These are phyloP conservation scores for Solenopsis invicta DNA, from an alignment of 1,140 invertebrate species.

Conservation along the genomic window DNA sequence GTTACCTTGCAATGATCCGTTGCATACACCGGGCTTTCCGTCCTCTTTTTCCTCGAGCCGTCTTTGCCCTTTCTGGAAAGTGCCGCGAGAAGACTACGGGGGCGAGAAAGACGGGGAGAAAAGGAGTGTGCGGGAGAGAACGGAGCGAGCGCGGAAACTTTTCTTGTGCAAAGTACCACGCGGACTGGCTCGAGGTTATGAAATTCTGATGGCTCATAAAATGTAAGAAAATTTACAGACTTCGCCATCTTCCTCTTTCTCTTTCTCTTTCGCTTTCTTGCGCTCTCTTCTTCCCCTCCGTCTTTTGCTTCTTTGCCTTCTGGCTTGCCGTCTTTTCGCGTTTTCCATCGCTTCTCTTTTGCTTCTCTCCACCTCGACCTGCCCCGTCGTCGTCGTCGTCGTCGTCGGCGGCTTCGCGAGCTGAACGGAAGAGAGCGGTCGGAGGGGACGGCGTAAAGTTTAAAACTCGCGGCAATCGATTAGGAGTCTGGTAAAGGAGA, in stretches of 20 bases:
- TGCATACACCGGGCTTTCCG: slow-evolving; percentile 56
- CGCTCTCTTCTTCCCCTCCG: slow-evolving; percentile 38
- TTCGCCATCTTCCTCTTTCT: slow-evolving; percentile 76
- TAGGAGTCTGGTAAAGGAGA: slow-evolving; percentile 82
- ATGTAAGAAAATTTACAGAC: slow-evolving; percentile 88
- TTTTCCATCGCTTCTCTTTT: slow-evolving; percentile 66
- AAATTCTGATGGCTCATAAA: slow-evolving; percentile 88
- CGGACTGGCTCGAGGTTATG: slow-evolving; percentile 87
- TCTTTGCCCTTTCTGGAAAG: slow-evolving; percentile 53
- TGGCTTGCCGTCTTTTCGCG: slow-evolving; percentile 59
- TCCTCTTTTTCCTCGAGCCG: slow-evolving; percentile 52
- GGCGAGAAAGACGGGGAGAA: slow-evolving; percentile 71
- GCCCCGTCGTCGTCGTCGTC: slow-evolving; percentile 45
- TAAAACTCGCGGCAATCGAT: slow-evolving; percentile 86
- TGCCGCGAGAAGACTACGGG: slow-evolving; percentile 67
- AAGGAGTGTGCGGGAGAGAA: slow-evolving; percentile 69
- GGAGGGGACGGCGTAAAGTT: slow-evolving; percentile 83
- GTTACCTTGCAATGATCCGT: slow-evolving; percentile 42
- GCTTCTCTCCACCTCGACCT: slow-evolving; percentile 61
- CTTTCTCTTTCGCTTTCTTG: slow-evolving; percentile 57
- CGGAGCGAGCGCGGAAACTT: slow-evolving; percentile 82
- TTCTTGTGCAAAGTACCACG: slow-evolving; percentile 87
- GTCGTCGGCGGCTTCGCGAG: slow-evolving; percentile 65
- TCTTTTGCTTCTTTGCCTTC: slow-evolving; percentile 59
- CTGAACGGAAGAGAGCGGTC: slow-evolving; percentile 76